Evolutionary conservation across 2,888 invertebrate genomes (phyloP), one percentile per base, ranked within the genome.

Genomic region (Flexamia atlantica): DNA sequence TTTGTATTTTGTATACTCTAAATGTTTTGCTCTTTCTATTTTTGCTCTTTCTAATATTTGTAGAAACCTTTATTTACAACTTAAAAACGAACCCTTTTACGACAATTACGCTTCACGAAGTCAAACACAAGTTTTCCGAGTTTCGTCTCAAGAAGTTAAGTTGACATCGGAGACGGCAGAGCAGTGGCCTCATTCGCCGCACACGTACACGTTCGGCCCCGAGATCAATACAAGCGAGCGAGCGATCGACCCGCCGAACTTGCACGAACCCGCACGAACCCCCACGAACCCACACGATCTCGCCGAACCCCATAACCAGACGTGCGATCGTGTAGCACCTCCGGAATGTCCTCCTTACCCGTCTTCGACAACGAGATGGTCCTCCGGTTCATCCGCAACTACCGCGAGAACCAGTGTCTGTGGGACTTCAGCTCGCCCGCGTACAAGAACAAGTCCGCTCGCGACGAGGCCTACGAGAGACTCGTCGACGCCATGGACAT

Each of bases 391-490:
- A 83, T 85, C 57, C 83, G 80, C 25, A 57, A 70, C 36, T 85
- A 83, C 64, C 70, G 83, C 80, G 83, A 83, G 23, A 80, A 83
- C 60, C 70, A 83, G 20, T 85, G 83, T 23, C 72, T 85, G 28
- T 85, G 84, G 84, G 83, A 85, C 64, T 72, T 81, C 32, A 83
- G 50, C 14, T 72, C 80, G 70, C 74, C 83, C 25, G 72, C 57
- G 25, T 85, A 83, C 83, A 85, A 83, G 81, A 83, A 85, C 64
- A 83, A 83, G 36, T 42, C 68, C n/a, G 74, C 72, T 0, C 70
- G 83, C 9, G 84, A 85, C 32, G 46, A 70, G 28, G 84, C 84
- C 7, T 85, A 83, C 70, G 68, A 83, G 30, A 50, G 80, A 5
- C 68, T 85, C 17, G 81, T 83, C 30, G 30, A 42, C 40, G 72